Base-by-base conservation (phyloP, 2,888 invertebrate genomes). In the Scaptomyza cyrtandrae region DNA sequence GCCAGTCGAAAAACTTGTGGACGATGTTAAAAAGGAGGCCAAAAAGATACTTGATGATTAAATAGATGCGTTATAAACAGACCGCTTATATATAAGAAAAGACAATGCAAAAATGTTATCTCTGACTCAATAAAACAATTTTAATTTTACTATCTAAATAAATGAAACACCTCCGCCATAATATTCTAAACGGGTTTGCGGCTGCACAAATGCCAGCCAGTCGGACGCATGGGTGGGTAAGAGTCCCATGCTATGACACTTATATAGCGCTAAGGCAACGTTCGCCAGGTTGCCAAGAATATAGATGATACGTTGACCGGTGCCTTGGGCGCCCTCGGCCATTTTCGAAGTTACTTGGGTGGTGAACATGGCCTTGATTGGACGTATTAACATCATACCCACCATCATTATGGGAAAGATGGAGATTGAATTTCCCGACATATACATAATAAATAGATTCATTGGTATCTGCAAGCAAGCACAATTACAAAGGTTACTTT, bases 321-420 rank as follows among this genome's bases (percentile, higher is more conserved):
- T 94, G 0, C 97, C 97, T 92, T 97, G 97, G 43, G 96, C 95
- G 29, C 98, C 98, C 92, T 98, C 98, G 58, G 98, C 97, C 94
- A 97, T 96, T 93, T 98, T 98, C 89, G 98, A 98, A 33, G 98
- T 96, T 73, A 95, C 95, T 89, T 96, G 96, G 39, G 98, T 96
- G 0, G 97, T 94, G 91, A 99, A 97, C 61, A 99, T 93, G 3
- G 99, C 98, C 93, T 99, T 99, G 29, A 99, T 95, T 2, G 99
- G 99, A 70, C 99, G 94, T 88, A 99, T 96, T 85, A 99, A 96
- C 93, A 99, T 94, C 99, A 99, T 99, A 45, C 98, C 99, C 9
- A 99, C 98, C 99, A 99, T 99, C 99, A 99, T 99, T 50, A 99
- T 99, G 0, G 99, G 99, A 89, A 99, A 99, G 86, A 99, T 99